Evolutionary conservation across 2,113 vertebrate species (phyloP), one percentile per base, ranked within the genome.

Genomic region (Syngnathoides biaculeatus): DNA sequence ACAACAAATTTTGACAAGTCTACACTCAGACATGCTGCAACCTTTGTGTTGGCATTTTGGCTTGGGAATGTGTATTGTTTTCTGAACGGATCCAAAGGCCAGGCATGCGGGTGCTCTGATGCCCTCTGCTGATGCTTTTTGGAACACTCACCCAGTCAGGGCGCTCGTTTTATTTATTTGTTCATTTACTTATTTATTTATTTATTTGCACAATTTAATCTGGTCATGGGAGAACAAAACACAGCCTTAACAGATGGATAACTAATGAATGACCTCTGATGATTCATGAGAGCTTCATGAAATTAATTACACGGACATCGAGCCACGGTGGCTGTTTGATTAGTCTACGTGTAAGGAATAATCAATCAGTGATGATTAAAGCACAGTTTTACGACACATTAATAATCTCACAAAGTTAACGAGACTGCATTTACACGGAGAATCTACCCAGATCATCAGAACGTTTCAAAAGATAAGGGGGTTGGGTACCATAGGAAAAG

Each of bases 1-100:
- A 82, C 73, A 80, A 71, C 65, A 61, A 60, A 60, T 63, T 81
- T 35, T 80, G 83, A 86, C 84, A 89, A 83, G 86, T 88, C 84
- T 69, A 59, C 43, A 26, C 58, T 70, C 69, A 67, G 71, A 22
- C 67, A 70, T 55, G 42, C 65, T 70, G 67, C 48, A 59, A 71
- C 65, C 58, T 67, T 73, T 78, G 70, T 73, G 61, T 63, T 19
- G 40, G 61, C 45, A 52, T 61, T 14, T 45, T 22, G 64, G 38
- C 3, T 50, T 60, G 59, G 13, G 24, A 45, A 64, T 38, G 64
- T 38, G 72, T 0, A 10, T 53, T 38, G 48, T 47, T n/a, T n/a
- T 19, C 22, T 43, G 56, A 13, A 48, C 10, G 17, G 10, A 17
- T 59, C 40, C 4, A 9, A 65, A 8, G 64, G 47, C 27, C 48